These are phyloP conservation scores for Pediacus dermestoides DNA, from an alignment of 2,888 invertebrate genomes.

Conservation along the genomic window DNA sequence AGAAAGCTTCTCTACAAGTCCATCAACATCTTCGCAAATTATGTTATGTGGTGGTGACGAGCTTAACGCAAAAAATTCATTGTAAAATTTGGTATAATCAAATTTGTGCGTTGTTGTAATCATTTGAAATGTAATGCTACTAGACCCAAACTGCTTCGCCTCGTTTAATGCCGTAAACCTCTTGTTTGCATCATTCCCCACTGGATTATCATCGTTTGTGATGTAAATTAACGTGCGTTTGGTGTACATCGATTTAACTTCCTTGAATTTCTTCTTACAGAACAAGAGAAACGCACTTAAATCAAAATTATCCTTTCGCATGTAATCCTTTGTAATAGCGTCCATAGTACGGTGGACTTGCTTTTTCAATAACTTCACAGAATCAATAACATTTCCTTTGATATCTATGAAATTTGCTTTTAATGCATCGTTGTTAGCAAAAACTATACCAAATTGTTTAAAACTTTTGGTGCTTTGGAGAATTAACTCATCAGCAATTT, in stretches of 20 bases:
- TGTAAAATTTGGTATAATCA: conserved; percentile 35
- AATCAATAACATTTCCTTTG: conserved; percentile 30
- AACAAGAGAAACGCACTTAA: conserved; percentile 33
- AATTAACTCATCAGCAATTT: conserved; percentile 34
- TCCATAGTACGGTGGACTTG: conserved; percentile 24
- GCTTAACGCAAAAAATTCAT: conserved; percentile 35
- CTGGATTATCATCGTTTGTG: conserved; percentile 39
- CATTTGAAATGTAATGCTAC: conserved; percentile 32
- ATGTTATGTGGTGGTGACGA: conserved; percentile 20
- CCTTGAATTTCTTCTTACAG: conserved; percentile 36
- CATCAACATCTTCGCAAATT: conserved; percentile 33
- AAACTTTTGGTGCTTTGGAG: conserved; percentile 28
- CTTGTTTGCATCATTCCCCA: conserved; percentile 27
- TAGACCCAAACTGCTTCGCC: conserved; percentile 33
- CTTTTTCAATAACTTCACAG: conserved; percentile 31
- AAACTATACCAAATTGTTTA: conserved; percentile 34
- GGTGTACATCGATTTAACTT: conserved; percentile 27
- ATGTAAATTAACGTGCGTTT: conserved; percentile 32
- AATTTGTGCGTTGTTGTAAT: conserved; percentile 32
- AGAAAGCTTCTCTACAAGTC: conserved; percentile 30
- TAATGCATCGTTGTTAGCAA: conserved; percentile 32
- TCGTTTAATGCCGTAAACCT: conserved; percentile 38
- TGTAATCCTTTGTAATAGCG: conserved; percentile 26
- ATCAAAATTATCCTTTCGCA: conserved; percentile 31
- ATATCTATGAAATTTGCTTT: conserved; percentile 28